Evolutionary conservation across 2,797 vertebrate species (phyloP), one percentile per base, ranked within the genome.

Genomic region (Sciurus carolinensis): DNA sequence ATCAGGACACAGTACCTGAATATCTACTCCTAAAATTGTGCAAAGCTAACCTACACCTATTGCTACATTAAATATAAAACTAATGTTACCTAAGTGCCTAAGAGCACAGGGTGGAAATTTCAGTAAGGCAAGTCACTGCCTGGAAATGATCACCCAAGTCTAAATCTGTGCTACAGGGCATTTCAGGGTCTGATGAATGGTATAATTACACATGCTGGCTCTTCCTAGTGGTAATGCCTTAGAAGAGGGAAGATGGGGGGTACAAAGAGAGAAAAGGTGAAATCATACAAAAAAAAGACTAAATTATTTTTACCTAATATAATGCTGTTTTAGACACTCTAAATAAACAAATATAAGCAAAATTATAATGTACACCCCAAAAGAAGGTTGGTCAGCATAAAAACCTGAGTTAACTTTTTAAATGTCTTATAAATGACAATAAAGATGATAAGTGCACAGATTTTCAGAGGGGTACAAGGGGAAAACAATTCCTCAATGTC

Each of bases 31-130:
- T 96, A 97, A 98, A 98, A 95, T 82, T 52, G 47, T 59, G 90
- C 96, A 96, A 98, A 93, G 92, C 93, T 96, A 97, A 98, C 93
- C 76, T 90, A 89, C 82, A 96, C 64, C 96, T 91, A 92, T 83
- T 97, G 95, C 97, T 97, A 90, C 80, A 96, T 96, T 96, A 97
- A 98, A 98, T 84, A 84, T 96, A 97, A 98, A 98, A 96, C 91
- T 97, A 97, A 97, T 94, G 96, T 97, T 95, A 96, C 84, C 91
- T 97, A 92, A 97, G 94, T 64, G 59, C 79, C 95, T 93, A 80
- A 95, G 52, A n/a, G 87, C 57, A 98, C 81, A 96, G 91, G 0
- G 12, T 44, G 5, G 59, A 86, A 94, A 96, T 96, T 91, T 95
- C 89, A 92, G 44, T 47, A 95, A 5, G 66, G 79, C 71, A 71